Base-by-base conservation (phyloP, 92 coral and sea anemone genomes). In the Pocillopora meandrina region DNA sequence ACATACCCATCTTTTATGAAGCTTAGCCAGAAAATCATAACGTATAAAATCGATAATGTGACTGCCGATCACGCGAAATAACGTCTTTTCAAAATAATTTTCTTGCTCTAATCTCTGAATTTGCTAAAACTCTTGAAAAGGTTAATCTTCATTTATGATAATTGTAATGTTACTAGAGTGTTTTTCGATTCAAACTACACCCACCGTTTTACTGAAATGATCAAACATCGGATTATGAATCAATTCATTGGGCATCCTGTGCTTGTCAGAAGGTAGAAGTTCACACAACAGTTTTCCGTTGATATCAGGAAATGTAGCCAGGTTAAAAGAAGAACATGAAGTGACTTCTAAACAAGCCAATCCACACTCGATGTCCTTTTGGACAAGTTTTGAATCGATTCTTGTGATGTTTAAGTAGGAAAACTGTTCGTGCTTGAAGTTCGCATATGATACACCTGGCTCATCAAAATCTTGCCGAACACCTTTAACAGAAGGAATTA, bases 281-380 rank as follows among this genome's bases (percentile, higher is more conserved):
- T 63, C 68, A 63, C 68, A 63, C 31, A 63, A 63, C 68, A 63
- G 68, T 63, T 18, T 63, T 63, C 68, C 68, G 21, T 63, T 63
- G 31, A 63, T 63, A n/a, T 63, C 68, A 63, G 68, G 68, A 19
- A 63, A 63, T 20, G 68, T 21, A 67, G 74, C 74, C 56, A 36
- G 12, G 74, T 70, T 70, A 70, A 13, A 70, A 14, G 74, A 70
- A 15, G 15, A 70, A 33, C 74, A 70, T 1, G 74, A 70, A 6
- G 74, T 16, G 23, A 14, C 33, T 36, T 12, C 56, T 5, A 70
- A 70, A 70, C 56, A 70, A 20, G 23, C 20, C 33, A 70, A 70
- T 4, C 74, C 74, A 70, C 74, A 70, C 72, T 68, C 72, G 72
- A 9, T 63, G 23, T 5, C 31, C 2, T 19, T 9, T 63, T 63